These are phyloP conservation scores for Peromyscus maniculatus DNA, from an alignment of 2,113 vertebrate genomes.

Conservation along the genomic window DNA sequence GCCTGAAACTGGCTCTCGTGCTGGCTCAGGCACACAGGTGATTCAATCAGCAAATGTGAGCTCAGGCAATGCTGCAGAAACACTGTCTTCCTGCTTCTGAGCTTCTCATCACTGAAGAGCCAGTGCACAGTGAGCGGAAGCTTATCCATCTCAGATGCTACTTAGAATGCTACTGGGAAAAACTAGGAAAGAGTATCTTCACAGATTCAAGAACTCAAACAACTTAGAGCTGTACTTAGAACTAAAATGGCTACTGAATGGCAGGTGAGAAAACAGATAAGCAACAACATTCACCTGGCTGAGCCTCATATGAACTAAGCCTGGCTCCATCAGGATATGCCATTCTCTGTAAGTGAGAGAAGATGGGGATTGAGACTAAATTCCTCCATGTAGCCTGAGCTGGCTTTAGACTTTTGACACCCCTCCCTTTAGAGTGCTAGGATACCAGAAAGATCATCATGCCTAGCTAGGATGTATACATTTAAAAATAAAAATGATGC, in stretches of 20 bases:
- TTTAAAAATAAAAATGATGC: slow-evolving; percentile 17
- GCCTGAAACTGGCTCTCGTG: slow-evolving; percentile 68
- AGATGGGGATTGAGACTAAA: background rate
- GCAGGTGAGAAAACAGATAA: slow-evolving; percentile 53
- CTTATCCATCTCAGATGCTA: slow-evolving; percentile 44
- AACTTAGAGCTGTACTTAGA: background rate
- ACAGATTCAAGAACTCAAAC: slow-evolving; percentile 34
- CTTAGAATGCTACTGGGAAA: slow-evolving; percentile 32
- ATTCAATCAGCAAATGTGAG: slow-evolving; percentile 58
- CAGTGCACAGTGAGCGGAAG: slow-evolving; percentile 2
- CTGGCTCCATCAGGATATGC: background rate
- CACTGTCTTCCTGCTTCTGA: background rate
- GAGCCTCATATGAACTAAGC: background rate
- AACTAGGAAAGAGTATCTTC: background rate
- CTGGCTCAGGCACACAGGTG: slow-evolving; percentile 62
- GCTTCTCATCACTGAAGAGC: slow-evolving; percentile 20
- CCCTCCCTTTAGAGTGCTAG: background rate
- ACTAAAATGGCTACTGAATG: background rate
- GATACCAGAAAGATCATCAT: background rate
- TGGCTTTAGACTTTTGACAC: background rate
- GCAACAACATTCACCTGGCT: background rate
- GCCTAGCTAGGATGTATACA: background rate
- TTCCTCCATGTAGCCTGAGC: background rate
- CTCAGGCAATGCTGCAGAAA: background rate
- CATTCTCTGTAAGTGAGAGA: background rate